Conservation (phyloP, 2,113 vertebrate genomes). For the Asarcornis scutulata region DNA sequence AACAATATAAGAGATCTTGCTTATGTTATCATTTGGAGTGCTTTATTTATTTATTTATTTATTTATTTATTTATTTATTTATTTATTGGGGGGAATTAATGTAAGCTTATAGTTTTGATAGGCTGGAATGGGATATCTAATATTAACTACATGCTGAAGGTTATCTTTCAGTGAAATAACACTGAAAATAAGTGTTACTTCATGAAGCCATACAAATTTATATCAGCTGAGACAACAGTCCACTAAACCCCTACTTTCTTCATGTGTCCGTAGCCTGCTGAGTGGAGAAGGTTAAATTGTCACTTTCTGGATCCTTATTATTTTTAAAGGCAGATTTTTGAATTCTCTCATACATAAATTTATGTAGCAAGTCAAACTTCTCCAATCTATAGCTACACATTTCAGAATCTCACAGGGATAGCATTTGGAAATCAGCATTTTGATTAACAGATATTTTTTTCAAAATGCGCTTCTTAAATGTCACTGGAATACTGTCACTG, state of each 20-base stretch:
- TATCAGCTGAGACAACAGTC: neutral
- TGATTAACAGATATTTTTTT: neutral
- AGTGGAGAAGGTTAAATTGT: slow-evolving; percentile 36
- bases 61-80: too few relatives aligned
- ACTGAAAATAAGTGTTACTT: neutral
- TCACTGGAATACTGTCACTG: neutral
- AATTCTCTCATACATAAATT: slow-evolving; percentile 28
- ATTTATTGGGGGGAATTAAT: neutral
- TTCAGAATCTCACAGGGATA: slow-evolving; percentile 19
- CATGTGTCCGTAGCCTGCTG: neutral
- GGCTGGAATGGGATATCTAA: neutral
- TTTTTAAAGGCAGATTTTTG: slow-evolving; percentile 10
- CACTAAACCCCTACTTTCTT: neutral
- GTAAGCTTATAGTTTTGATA: neutral
- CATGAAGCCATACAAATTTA: neutral
- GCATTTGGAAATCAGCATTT: neutral
- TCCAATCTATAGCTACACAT: neutral
- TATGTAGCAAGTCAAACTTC: neutral
- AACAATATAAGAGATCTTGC: neutral
- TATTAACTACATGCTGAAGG: neutral
- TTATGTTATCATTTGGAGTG: neutral
- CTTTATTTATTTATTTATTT: neutral
- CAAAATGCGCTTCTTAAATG: neutral
- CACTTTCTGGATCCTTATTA: slow-evolving; percentile 29
- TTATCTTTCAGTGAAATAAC: neutral